These are phyloP conservation scores for Eleginops maclovinus DNA, from an alignment of 2,113 vertebrate species.

Conservation along the genomic window DNA sequence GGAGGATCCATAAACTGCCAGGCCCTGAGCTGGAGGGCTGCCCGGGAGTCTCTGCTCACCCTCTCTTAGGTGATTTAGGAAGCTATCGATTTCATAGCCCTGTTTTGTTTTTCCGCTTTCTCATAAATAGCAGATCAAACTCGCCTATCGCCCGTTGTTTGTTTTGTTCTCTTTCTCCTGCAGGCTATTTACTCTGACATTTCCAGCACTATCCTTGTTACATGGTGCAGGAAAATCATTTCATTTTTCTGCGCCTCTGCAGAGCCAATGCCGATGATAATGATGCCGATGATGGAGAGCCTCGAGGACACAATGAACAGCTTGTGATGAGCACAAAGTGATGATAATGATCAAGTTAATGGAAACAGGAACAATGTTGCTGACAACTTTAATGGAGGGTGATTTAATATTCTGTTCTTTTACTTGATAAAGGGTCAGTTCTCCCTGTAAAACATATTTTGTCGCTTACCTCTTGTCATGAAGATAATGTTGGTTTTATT, in stretches of 20 bases:
- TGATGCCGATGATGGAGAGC: conserved; percentile 32
- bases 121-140: conserved; percentile 81
- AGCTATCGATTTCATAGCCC: conserved; percentile 73
- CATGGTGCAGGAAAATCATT: conserved; percentile 50
- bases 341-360: conserved; percentile 21
- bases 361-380: not conserved
- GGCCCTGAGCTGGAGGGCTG: conserved; percentile 50
- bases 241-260: conserved; percentile 49
- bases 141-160: conserved; percentile 57
- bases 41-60: conserved; percentile 49
- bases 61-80: conserved; percentile 73
- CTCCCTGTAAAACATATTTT: not conserved
- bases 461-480: not conserved
- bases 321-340: conserved; percentile 15
- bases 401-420: not conserved
- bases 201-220: conserved; percentile 63
- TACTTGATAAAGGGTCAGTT: not conserved
- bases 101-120: conserved; percentile 71
- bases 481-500: not conserved
- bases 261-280: conserved; percentile 7
- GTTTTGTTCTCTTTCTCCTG: conserved; percentile 72
- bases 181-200: conserved; percentile 75
- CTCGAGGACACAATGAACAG: conserved; percentile 9
- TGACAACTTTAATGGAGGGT: conserved; percentile 5
- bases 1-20: conserved; percentile 42